Evolutionary conservation across 1,140 invertebrate genomes (phyloP).

Genomic region (Hylaeus volcanicus): DNA sequence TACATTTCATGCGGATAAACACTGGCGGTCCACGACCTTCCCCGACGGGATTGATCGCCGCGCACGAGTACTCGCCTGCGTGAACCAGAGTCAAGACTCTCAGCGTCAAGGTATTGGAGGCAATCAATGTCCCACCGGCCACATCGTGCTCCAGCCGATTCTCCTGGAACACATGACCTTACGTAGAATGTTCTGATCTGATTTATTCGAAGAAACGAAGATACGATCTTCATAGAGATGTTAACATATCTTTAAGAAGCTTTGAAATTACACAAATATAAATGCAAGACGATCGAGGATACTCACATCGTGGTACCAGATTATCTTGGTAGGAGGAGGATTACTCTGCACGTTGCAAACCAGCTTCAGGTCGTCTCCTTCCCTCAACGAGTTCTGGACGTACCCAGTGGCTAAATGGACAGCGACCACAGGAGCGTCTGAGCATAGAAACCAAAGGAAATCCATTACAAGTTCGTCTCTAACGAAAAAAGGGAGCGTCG

Average conservation of each 20-base stretch:
- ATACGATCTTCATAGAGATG: no score
- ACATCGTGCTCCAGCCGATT: slow-evolving; percentile 64
- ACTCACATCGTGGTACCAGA: slow-evolving; percentile 84
- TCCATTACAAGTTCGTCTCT: no score
- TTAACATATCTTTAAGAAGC: no score
- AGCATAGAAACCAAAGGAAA: not conserved
- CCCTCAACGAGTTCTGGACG: slow-evolving; percentile 76
- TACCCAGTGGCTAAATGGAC: slow-evolving; percentile 75
- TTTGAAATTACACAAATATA: not conserved
- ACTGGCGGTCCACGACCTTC: slow-evolving; percentile 84
- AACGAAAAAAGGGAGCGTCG: no score
- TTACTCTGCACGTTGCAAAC: slow-evolving; percentile 82
- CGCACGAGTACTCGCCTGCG: slow-evolving; percentile 85
- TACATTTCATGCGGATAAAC: slow-evolving; percentile 85
- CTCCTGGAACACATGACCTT: slow-evolving; percentile 49
- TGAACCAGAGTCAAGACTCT: slow-evolving; percentile 78
- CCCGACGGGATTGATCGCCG: slow-evolving; percentile 86
- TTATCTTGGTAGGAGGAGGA: slow-evolving; percentile 80
- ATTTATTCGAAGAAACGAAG: no score
- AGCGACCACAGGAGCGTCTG: slow-evolving; percentile 76
- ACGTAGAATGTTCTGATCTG: not conserved
- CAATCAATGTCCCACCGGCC: slow-evolving; percentile 59
- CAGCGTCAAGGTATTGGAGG: slow-evolving; percentile 77
- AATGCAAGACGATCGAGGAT: not conserved
- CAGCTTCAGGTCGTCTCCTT: slow-evolving; percentile 83